Conservation (phyloP, 2,888 invertebrate genomes). For the Drosophila subquinaria region DNA sequence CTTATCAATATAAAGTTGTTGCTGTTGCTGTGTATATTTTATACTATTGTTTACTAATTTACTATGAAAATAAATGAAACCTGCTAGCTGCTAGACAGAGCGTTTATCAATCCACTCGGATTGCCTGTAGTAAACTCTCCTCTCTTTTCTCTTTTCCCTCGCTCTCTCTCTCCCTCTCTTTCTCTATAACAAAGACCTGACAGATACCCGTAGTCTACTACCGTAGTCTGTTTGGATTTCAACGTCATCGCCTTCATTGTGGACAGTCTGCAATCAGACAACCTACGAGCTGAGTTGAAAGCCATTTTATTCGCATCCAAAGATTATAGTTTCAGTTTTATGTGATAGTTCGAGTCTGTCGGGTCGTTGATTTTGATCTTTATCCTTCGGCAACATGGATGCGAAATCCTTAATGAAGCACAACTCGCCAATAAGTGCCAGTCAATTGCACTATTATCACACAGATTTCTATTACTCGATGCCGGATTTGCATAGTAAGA, state of each 20-base stretch:
- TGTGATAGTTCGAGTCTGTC: slow-evolving; percentile 40
- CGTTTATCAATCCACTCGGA: slow-evolving; percentile 51
- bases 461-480: slow-evolving; percentile 84
- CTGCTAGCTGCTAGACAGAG: slow-evolving; percentile 5
- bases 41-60: slow-evolving; percentile 53
- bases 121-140: slow-evolving; percentile 12
- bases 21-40: slow-evolving; percentile 36
- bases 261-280: slow-evolving; percentile 37
- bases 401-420: slow-evolving; percentile 54
- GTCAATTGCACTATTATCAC: slow-evolving; percentile 85
- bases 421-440: slow-evolving; percentile 62
- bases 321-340: slow-evolving; percentile 50
- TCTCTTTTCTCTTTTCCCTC: neutral
- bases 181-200: slow-evolving; percentile 8
- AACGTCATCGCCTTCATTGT: slow-evolving; percentile 36
- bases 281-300: slow-evolving; percentile 22
- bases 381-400: slow-evolving; percentile 57
- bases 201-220: slow-evolving; percentile 3
- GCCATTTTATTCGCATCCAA: slow-evolving; percentile 10
- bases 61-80: slow-evolving; percentile 44
- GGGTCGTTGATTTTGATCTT: slow-evolving; percentile 31
- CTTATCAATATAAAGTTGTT: slow-evolving; percentile 57
- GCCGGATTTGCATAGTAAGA: slow-evolving; percentile 82
- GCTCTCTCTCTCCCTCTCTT: neutral
- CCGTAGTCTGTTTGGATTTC: slow-evolving; percentile 35